Conservation (phyloP, 2,888 invertebrate species). For the Parnassius glacialis region DNA sequence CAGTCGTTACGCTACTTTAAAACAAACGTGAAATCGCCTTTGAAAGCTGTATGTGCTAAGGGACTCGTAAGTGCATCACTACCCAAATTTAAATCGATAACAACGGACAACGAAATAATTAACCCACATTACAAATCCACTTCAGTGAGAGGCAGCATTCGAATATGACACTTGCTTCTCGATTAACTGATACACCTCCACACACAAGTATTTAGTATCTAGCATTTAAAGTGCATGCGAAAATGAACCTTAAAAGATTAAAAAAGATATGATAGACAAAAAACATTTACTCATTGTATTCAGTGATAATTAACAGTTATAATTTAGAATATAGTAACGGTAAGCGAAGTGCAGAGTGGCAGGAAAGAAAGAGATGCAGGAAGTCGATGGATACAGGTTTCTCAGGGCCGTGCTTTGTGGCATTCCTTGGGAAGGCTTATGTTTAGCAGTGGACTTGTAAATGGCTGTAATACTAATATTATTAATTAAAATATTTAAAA, state of each 20-base stretch:
- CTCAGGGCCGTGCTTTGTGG: too few species aligned
- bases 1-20: constrained; percentile 29
- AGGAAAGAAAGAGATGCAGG: too few species aligned
- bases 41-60: constrained; percentile 6
- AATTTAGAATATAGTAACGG: too few species aligned
- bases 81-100: constrained; percentile 25
- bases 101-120: constrained; percentile 36
- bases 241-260: constrained; percentile 1
- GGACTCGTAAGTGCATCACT: constrained; percentile 4
- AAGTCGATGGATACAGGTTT: too few species aligned
- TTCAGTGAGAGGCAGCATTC: constrained; percentile 31
- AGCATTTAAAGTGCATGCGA: constrained; percentile 4
- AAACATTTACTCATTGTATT: too few species aligned
- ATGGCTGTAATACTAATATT: too few species aligned
- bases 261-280: too few species aligned
- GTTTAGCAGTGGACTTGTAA: too few species aligned
- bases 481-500: too few species aligned
- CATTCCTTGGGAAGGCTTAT: too few species aligned
- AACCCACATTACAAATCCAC: constrained; percentile 38
- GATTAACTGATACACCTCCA: constrained; percentile 28
- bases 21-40: constrained; percentile 11
- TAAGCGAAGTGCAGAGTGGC: too few species aligned
- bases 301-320: too few species aligned
- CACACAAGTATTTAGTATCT: not conserved
- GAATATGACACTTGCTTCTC: constrained; percentile 26